These are phyloP conservation scores for Cassiopea xamachana DNA, from an alignment of 30 jellyfish, hydroid and myxozoan genomes.

Conservation along the genomic window DNA sequence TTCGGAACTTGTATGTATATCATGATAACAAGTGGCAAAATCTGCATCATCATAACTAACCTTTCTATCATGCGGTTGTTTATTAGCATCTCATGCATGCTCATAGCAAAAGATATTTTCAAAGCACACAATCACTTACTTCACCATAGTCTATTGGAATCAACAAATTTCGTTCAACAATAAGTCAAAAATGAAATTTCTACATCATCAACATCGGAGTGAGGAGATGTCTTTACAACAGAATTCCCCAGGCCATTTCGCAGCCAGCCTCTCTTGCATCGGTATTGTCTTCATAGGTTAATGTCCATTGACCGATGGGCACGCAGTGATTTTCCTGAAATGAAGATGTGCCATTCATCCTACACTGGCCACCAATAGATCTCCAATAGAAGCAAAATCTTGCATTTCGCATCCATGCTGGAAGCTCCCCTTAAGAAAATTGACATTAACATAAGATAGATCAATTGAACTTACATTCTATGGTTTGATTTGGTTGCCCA, in stretches of 20 bases:
- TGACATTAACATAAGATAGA: background rate
- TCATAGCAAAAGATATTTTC: background rate
- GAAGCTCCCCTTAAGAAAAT: conserved; percentile 35
- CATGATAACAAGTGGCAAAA: too few species aligned
- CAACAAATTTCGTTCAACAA: background rate
- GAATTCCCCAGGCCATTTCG: conserved; percentile 78
- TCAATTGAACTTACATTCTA: too few species aligned
- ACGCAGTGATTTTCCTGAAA: conserved; percentile 54
- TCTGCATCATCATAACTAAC: too few species aligned
- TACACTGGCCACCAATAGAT: conserved; percentile 73
- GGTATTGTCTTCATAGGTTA: conserved; percentile 56
- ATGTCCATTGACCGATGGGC: conserved; percentile 53
- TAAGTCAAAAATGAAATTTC: too few species aligned
- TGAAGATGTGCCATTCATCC: conserved; percentile 38
- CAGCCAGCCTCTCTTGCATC: conserved; percentile 67
- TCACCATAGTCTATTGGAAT: background rate
- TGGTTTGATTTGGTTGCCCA: too few species aligned
- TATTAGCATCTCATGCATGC: background rate
- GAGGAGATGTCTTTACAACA: background rate
- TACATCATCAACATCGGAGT: too few species aligned
- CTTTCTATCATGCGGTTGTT: background rate
- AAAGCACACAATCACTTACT: background rate
- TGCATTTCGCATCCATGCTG: conserved; percentile 55
- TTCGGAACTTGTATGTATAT: too few species aligned
- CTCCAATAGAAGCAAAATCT: conserved; percentile 67